Base-by-base conservation (phyloP, 2,888 invertebrate genomes). In the Dryobotodes eremita region DNA sequence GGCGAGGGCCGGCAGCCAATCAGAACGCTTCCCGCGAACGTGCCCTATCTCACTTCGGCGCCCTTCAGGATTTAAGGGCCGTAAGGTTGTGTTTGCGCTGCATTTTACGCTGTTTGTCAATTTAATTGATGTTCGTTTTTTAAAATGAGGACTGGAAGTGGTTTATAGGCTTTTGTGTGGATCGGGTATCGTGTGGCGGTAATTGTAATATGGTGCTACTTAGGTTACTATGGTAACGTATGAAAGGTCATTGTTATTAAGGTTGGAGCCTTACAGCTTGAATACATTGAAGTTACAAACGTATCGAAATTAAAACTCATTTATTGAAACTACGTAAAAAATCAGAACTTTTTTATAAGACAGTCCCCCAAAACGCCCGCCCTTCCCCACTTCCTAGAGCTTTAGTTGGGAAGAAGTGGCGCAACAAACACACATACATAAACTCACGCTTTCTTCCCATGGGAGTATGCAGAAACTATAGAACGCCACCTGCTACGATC, bases 61-160 rank as follows among this genome's bases (percentile, higher is more conserved):
- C 95, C 95, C 95, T 93, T 89, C 87, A 86, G 88, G 92, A 90
- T 91, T 93, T 92, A 91, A 94, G 94, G 94, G 94, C 93, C 91
- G 93, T 93, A 93, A 92, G 94, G 94, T 93, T 93, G 87, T 96
- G 96, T 96, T 96, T 96, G 94, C 95, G 93, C 88, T 94, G 96
- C 96, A 93, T 95, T 96, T 95, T 94, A 91, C 81, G 88, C 93
- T 96, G 96, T 96, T 96, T 96, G 96, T 94, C 93, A 91, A 93
- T 92, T 94, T 95, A 95, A 95, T 95, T 94, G 95, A 95, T 95
- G 94, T 93, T 92, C 93, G 91, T 92, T 94, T 94, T 94, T 93
- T 93, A 90, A 92, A 92, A 88, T 86, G 91, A 86, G 88, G 88
- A 86, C 88, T 87, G 89, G 89, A 88, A 88, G 89, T 89, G 89